Evolutionary conservation across 2,888 invertebrate species (phyloP).

Genomic region (Allygus modestus): DNA sequence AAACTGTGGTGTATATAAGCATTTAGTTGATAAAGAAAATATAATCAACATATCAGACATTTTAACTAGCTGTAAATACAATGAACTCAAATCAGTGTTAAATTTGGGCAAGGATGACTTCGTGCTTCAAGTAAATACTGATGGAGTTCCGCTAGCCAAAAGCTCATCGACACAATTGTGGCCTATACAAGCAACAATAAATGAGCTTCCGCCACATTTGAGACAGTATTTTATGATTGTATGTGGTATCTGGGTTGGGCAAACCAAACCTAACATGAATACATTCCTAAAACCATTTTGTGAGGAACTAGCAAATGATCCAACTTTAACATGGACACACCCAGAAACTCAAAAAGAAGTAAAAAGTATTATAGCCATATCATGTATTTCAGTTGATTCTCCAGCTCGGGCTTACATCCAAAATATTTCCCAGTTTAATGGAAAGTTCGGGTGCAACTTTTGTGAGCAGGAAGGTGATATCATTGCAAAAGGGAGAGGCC

Average conservation of each 20-base stretch:
- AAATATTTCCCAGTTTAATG: slow-evolving; percentile 3
- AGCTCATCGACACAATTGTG: slow-evolving; percentile 1
- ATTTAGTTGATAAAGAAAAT: background rate
- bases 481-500: background rate
- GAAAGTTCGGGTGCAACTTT: background rate
- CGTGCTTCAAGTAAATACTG: background rate
- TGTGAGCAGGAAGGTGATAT: background rate
- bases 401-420: background rate
- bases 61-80: background rate
- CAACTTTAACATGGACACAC: background rate
- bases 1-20: background rate
- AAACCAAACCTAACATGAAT: slow-evolving; percentile 5
- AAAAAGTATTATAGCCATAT: background rate
- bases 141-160: background rate
- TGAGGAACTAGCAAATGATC: background rate
- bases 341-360: background rate
- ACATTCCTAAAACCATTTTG: background rate
- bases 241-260: slow-evolving; percentile 5
- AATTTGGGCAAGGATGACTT: background rate
- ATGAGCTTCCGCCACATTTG: background rate
- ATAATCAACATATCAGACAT: background rate
- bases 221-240: background rate
- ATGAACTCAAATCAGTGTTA: background rate
- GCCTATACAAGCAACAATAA: background rate
- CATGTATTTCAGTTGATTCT: slow-evolving; percentile 4